A percentile compares a stretch with the other conserved stretches of the same genome.
These are phyloP conservation scores for Halcyon senegalensis DNA, from an alignment of 2,113 vertebrate genomes.

Conservation along the genomic window DNA sequence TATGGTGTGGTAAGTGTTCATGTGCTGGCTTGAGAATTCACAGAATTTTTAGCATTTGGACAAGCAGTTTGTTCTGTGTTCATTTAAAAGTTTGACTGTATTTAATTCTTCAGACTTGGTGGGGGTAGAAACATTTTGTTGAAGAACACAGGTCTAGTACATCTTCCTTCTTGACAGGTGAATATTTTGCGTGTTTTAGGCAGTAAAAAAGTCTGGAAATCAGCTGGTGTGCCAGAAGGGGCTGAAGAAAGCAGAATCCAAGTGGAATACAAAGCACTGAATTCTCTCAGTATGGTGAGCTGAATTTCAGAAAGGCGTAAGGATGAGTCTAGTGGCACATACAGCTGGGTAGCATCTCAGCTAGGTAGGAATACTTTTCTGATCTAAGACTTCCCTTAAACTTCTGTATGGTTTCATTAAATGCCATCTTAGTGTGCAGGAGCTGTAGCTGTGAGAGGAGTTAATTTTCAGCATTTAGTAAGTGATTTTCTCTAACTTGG, in stretches of 20 bases:
- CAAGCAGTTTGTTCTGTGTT: neutral
- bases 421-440: neutral
- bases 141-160: neutral
- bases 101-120: neutral
- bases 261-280: neutral
- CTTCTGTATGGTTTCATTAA: neutral
- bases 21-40: neutral
- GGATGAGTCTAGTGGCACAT: neutral
- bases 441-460: neutral
- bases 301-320: neutral
- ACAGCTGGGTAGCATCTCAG: neutral
- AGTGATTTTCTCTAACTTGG: neutral
- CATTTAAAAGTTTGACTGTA: rapidly evolving
- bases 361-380: neutral
- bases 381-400: neutral
- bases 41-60: neutral
- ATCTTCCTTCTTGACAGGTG: neutral
- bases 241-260: neutral
- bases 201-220: neutral
- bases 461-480: neutral
- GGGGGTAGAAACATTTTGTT: neutral
- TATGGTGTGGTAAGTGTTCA: neutral
- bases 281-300: neutral
- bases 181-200: neutral
- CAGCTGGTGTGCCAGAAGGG: neutral